These are phyloP conservation scores for Frieseomelitta varia DNA, from an alignment of 1,140 invertebrate genomes.

Conservation along the genomic window DNA sequence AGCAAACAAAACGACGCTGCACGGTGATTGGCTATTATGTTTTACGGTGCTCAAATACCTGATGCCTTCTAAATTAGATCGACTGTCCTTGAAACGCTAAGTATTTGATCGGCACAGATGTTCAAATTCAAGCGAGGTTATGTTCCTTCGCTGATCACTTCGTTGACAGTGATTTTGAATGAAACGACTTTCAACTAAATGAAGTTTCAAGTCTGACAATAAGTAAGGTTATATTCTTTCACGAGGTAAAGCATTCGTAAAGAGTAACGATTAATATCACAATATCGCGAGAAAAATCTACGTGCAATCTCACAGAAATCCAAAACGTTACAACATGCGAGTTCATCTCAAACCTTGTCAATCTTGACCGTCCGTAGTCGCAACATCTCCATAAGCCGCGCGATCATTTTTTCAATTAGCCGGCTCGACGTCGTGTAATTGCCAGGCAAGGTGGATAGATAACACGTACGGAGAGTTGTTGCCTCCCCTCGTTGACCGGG, in stretches of 20 bases:
- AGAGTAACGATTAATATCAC: neutral
- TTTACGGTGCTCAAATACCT: neutral
- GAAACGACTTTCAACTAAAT: neutral
- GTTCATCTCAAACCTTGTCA: neutral
- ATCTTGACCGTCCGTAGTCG: neutral
- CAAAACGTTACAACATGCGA: neutral
- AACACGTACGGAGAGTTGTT: neutral
- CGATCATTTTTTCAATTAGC: neutral
- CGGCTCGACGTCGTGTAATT: neutral
- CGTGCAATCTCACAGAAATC: neutral
- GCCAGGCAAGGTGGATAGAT: neutral
- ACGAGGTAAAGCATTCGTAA: neutral
- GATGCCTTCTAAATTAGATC: neutral
- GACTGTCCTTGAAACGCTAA: neutral
- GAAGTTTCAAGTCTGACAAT: neutral
- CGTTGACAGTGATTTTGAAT: no score
- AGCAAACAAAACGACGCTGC: neutral
- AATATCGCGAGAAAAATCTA: neutral
- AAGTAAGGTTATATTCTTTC: no score
- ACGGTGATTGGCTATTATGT: neutral
- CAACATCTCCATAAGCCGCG: neutral
- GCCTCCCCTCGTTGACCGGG: neutral
- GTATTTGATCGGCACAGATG: neutral
- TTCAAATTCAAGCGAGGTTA: no score
- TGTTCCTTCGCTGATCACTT: no score